Conservation (phyloP, 2,888 invertebrate genomes). For the Drosophila falleni region DNA sequence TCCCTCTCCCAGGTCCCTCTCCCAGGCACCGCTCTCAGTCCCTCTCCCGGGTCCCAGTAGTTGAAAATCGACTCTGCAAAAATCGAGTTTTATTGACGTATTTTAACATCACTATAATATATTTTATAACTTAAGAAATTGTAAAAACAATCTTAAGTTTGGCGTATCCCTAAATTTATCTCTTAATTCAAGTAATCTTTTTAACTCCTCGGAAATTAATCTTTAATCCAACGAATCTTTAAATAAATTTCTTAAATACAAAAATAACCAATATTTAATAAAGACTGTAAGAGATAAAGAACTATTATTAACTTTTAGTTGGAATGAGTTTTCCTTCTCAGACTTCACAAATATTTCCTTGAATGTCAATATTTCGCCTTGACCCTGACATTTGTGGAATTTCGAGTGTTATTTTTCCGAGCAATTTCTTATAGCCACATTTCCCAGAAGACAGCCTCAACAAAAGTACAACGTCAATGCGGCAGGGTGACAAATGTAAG, state of each 20-base stretch:
- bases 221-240: background rate
- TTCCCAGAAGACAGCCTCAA: slow-evolving; percentile 16
- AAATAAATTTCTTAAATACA: background rate
- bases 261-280: no score
- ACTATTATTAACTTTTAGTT: slow-evolving; percentile 13
- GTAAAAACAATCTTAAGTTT: background rate
- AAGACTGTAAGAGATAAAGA: background rate
- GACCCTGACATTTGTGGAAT: slow-evolving; percentile 51
- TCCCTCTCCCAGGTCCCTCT: no score
- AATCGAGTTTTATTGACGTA: no score
- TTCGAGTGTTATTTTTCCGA: slow-evolving; percentile 47
- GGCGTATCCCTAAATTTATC: background rate
- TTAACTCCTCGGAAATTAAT: background rate
- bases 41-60: no score
- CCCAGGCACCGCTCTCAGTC: no score
- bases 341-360: slow-evolving; percentile 12
- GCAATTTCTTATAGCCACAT: slow-evolving; percentile 8
- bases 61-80: no score
- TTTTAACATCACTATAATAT: background rate
- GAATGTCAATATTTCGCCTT: slow-evolving; percentile 51
- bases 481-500: slow-evolving; percentile 50
- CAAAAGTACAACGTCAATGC: slow-evolving; percentile 4
- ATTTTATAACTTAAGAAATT: background rate
- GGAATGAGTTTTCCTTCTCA: slow-evolving; percentile 9
- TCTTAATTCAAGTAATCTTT: background rate